These are phyloP conservation scores for Meta bourneti DNA, from an alignment of 2,888 invertebrate species.

Conservation along the genomic window DNA sequence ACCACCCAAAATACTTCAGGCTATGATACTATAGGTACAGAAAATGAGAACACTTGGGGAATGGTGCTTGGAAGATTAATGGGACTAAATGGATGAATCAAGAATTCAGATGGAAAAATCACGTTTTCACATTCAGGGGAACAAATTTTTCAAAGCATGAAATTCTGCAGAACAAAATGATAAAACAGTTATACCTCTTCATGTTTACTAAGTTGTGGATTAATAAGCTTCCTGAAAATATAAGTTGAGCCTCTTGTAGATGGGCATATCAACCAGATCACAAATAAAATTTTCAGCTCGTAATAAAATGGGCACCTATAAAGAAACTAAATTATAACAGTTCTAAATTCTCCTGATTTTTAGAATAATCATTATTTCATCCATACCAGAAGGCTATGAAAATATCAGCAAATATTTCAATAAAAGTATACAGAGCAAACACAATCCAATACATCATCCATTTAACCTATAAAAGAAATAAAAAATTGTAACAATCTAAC, in stretches of 20 bases:
- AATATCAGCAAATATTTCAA: constrained; percentile 96
- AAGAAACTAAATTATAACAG: constrained; percentile 42
- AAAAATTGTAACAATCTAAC: neutral
- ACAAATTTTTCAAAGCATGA: neutral
- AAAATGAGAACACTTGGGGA: neutral
- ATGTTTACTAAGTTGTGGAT: constrained; percentile 93
- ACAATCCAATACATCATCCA: constrained; percentile 99
- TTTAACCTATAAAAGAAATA: constrained; percentile 89
- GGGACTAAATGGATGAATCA: neutral
- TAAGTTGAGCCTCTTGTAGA: constrained; percentile 97
- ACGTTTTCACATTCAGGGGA: neutral
- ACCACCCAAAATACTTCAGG: neutral
- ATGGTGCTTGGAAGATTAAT: neutral
- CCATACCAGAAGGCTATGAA: constrained; percentile 90
- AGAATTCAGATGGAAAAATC: neutral
- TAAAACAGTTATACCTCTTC: constrained; percentile 88
- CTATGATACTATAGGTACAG: neutral
- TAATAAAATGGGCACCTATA: constrained; percentile 97
- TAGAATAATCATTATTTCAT: neutral
- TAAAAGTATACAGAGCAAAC: constrained; percentile 96
- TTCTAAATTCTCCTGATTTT: neutral
- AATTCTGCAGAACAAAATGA: neutral
- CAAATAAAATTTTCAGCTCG: constrained; percentile 96
- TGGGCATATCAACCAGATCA: constrained; percentile 96
- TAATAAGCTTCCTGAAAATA: constrained; percentile 96